A percentile compares a stretch with the other conserved stretches of the same genome.
Conservation (phyloP, 2,113 vertebrate genomes). For the Calyptommatus sinebrachiatus region DNA sequence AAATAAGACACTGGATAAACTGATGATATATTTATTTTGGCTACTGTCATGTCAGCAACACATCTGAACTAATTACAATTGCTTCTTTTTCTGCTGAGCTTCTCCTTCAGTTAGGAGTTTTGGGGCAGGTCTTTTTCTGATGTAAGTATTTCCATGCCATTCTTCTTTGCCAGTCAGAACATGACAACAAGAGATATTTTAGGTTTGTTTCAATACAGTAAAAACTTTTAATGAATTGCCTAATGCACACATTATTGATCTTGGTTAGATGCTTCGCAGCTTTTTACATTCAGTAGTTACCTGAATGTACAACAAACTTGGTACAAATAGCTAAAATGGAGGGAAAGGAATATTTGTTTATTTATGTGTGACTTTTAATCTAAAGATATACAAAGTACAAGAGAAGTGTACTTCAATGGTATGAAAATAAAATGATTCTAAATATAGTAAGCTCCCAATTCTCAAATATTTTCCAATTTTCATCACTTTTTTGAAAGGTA, state of each 20-base stretch:
- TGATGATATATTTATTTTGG: not conserved
- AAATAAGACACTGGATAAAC: not conserved
- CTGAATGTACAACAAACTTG: not conserved
- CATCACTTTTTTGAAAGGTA: not conserved
- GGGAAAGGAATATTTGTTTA: not conserved
- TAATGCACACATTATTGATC: not conserved
- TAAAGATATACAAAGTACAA: not conserved
- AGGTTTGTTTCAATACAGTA: not conserved
- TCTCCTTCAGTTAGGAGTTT: constrained; percentile 19
- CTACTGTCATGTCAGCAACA: not conserved
- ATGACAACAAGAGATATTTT: not conserved
- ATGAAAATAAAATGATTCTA: not conserved
- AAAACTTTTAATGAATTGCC: not conserved
- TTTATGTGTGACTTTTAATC: not conserved
- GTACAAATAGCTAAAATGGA: not conserved
- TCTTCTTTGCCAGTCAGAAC: not conserved
- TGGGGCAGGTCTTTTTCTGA: not conserved
- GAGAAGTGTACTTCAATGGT: not conserved
- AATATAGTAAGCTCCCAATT: not conserved
- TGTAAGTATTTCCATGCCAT: constrained; percentile 11
- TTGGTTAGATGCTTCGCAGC: not conserved
- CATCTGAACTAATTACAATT: not conserved
- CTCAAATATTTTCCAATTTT: not conserved
- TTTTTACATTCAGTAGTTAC: not conserved
- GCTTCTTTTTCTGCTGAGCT: not conserved